Base-by-base conservation (phyloP, 2,888 invertebrate species). In the Cetonia aurata region DNA sequence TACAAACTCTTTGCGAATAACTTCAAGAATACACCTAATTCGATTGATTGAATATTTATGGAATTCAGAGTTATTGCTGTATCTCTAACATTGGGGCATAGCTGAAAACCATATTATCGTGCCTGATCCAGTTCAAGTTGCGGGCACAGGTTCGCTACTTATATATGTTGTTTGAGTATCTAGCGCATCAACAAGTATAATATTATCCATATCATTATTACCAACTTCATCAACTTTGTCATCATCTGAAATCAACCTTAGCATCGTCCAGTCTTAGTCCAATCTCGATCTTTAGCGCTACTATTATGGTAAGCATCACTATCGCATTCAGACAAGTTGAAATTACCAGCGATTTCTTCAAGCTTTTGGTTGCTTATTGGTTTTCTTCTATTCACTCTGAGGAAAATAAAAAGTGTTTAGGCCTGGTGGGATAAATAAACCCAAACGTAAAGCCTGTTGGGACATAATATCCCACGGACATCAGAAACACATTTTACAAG, bases 221-320 rank as follows among this genome's bases (percentile, higher is more conserved):
- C 10, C 46, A 46, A 3, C 46, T n/a, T 9, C n/a, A n/a, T n/a
- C 46, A 6, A 46, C 46, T 46, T 46, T 46, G 3, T 9, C 46
- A 46, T 46, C n/a, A n/a, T n/a, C n/a, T 46, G 46, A n/a, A n/a
- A 46, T 46, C 46, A 46, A 46, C 46, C 46, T 46, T 12, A 46
- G 10, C 46, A 46, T 46, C 46, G 46, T 52, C 52, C 15, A 4
- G 6, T 52, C 52, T 52, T 52, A 17, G 52, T 17, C 9, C 52
- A 52, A 52, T 52, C 52, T 17, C 3, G 52, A 52, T 52, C 8
- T 52, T 52, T 17, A 52, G 6, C 19, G 52, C 19, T 52, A 52
- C 19, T 52, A 17, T 52, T 52, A 52, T 52, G 52, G 52, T 52
- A 17, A 17, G 19, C 3, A 17, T 52, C 17, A 15, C 52, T 52